These are phyloP conservation scores for Augochlorella aurata DNA, from an alignment of 2,888 invertebrate species.

Conservation along the genomic window DNA sequence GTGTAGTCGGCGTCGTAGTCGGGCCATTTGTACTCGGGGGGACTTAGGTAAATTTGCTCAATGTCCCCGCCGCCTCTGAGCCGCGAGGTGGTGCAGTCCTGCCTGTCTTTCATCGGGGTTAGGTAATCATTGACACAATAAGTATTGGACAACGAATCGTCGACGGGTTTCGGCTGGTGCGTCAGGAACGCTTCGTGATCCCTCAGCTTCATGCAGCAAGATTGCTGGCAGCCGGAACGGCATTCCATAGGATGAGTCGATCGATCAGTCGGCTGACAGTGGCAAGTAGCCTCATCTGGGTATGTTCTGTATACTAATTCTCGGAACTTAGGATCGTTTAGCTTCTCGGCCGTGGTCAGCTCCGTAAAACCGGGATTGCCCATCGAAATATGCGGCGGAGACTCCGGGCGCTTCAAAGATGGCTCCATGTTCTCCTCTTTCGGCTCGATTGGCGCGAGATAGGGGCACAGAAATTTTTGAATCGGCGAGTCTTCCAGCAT, in stretches of 20 bases:
- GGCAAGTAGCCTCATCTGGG: slow-evolving; percentile 73
- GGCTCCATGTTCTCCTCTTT: background rate
- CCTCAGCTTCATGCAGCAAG: slow-evolving; percentile 69
- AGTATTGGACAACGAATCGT: slow-evolving; percentile 36
- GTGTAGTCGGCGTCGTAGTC: slow-evolving; percentile 53
- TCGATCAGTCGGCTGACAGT: slow-evolving; percentile 56
- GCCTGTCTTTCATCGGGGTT: background rate
- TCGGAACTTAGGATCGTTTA: slow-evolving; percentile 73
- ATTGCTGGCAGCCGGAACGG: slow-evolving; percentile 65
- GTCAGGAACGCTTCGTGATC: slow-evolving; percentile 39
- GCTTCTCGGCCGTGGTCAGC: slow-evolving; percentile 74
- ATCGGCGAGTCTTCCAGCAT: slow-evolving; percentile 62
- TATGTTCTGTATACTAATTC: slow-evolving; percentile 69
- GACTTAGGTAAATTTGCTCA: slow-evolving; percentile 39
- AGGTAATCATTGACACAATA: slow-evolving; percentile 58
- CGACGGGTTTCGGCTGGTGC: background rate
- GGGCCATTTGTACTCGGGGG: slow-evolving; percentile 24
- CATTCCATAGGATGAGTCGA: slow-evolving; percentile 60
- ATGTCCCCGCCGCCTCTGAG: slow-evolving; percentile 69
- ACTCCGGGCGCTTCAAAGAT: slow-evolving; percentile 58
- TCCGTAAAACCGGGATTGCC: slow-evolving; percentile 68
- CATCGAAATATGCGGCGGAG: slow-evolving; percentile 64
- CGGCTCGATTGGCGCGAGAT: background rate
- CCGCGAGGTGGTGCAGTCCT: slow-evolving; percentile 45
- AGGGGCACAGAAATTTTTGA: slow-evolving; percentile 22